phyloP scores from a whole-genome alignment of 2,888 invertebrate genomes.

The Therioaphis trifolii region DNA sequence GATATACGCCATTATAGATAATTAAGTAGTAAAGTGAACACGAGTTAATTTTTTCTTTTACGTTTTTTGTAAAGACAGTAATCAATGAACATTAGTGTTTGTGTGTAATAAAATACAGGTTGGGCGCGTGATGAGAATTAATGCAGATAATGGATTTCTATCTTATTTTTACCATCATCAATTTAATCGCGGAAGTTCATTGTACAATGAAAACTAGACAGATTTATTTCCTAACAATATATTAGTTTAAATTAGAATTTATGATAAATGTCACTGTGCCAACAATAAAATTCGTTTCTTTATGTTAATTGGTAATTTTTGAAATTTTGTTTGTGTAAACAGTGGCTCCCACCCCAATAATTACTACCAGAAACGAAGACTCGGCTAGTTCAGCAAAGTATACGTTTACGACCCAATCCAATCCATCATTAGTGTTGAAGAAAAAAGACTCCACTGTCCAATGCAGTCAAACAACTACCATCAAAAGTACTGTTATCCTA shows the following conservation, averaged over 20 bases:
- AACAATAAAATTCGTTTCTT: no score
- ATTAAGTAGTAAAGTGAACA: no score
- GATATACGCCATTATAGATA: no score
- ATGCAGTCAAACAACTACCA: constrained; percentile 50
- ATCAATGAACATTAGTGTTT: neutral
- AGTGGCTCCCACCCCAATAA: constrained; percentile 58
- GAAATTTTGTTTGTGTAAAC: neutral
- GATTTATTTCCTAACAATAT: constrained; percentile 23
- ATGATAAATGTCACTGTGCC: no score
- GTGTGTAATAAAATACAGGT: neutral
- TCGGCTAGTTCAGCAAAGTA: constrained; percentile 23
- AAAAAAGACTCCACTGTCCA: constrained; percentile 49
- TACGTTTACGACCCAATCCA: constrained; percentile 30
- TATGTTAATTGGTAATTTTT: neutral
- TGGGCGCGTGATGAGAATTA: neutral
- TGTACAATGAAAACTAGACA: neutral
- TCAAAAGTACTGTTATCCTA: constrained; percentile 38
- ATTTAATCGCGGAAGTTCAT: constrained; percentile 25
- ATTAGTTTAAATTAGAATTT: constrained; percentile 19
- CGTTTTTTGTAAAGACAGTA: neutral
- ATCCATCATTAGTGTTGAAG: constrained; percentile 10
- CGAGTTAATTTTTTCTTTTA: neutral
- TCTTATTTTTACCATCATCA: constrained; percentile 21
- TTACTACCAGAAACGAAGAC: constrained; percentile 42
- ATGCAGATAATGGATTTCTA: constrained; percentile 1